Percentiles rank a stretch among this genome's conserved stretches.
phyloP scores from a whole-genome alignment of 2,113 vertebrate species.

The Leptocoma aspasia region DNA sequence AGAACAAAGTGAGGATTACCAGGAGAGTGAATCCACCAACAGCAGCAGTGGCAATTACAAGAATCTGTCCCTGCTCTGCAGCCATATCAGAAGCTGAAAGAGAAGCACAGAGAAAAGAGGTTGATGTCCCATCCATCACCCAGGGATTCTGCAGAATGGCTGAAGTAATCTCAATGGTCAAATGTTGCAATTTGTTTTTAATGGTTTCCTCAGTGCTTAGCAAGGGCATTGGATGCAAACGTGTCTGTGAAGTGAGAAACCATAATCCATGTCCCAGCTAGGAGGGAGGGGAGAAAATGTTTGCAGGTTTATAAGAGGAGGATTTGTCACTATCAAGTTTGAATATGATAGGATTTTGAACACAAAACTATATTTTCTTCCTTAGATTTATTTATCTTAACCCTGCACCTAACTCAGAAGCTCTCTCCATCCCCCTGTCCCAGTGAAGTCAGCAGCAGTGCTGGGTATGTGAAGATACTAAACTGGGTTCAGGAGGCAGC shows the following conservation, averaged over 20 bases:
- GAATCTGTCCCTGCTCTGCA: conserved; percentile 90
- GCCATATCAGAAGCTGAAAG: conserved; percentile 89
- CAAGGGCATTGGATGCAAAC: not conserved
- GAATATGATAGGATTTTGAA: not conserved
- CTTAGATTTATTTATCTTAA: not conserved
- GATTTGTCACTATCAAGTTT: not conserved
- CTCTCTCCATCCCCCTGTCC: not conserved
- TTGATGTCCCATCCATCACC: not conserved
- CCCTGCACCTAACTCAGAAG: not conserved
- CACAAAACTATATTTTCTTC: not conserved
- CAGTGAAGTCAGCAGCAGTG: not conserved
- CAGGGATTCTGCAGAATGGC: not conserved
- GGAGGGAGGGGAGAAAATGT: not conserved
- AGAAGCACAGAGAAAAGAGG: conserved; percentile 5
- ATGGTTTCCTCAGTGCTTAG: not conserved
- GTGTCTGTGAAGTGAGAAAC: not conserved
- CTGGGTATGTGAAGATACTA: not conserved
- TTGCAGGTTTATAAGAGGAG: not conserved
- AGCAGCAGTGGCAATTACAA: conserved; percentile 91
- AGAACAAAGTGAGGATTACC: conserved; percentile 93
- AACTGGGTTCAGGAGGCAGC: not conserved
- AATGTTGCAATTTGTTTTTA: not conserved
- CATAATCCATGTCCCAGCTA: not conserved
- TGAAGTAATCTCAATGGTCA: not conserved
- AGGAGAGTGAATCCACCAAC: conserved; percentile 94